Base-by-base conservation (phyloP, 2,113 vertebrate species). In the Galemys pyrenaicus region DNA sequence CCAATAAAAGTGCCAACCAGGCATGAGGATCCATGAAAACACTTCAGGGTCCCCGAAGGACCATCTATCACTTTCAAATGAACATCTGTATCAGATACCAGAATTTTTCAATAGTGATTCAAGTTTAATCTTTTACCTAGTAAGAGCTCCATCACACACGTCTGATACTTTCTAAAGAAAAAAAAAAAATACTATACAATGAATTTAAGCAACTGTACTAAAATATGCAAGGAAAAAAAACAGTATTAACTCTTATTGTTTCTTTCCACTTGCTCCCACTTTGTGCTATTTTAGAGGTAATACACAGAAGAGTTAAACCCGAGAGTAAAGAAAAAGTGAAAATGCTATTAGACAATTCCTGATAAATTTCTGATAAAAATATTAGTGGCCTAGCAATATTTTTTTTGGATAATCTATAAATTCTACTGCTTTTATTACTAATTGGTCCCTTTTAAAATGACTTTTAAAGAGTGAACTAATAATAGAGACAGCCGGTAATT, bases 31-130 rank as follows among this genome's bases (percentile, higher is more conserved):
- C 75, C 73, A 94, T 78, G 79, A 95, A 96, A 95, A 94, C 35
- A 92, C 56, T 92, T 90, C 94, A 87, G 58, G 32, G 65, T 70
- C 89, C 77, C 91, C 78, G 54, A 92, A 97, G 83, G 91, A 85
- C 67, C 77, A 88, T 94, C 71, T 92, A 88, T 95, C 86, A 94
- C 71, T 91, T 89, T 87, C 49, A 89, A 94, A 91, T 90, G 83
- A 89, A 96, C 56, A 89, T 90, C 80, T 93, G 49, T 65, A 94
- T 94, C 88, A 71, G 73, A 74, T 79, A 90, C 71, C 32, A 75
- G 56, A 92, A 67, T 26, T 75, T 93, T 97, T 80, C 87, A 73
- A 92, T 49, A 90, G 28, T 87, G 54, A 95, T 90, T 90, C 64
- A 83, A 78, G 95, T 91, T 68, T 65, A 94, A 85, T 41, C 74